Conservation (phyloP, 2,888 invertebrate genomes). For the Trilocha varians region DNA sequence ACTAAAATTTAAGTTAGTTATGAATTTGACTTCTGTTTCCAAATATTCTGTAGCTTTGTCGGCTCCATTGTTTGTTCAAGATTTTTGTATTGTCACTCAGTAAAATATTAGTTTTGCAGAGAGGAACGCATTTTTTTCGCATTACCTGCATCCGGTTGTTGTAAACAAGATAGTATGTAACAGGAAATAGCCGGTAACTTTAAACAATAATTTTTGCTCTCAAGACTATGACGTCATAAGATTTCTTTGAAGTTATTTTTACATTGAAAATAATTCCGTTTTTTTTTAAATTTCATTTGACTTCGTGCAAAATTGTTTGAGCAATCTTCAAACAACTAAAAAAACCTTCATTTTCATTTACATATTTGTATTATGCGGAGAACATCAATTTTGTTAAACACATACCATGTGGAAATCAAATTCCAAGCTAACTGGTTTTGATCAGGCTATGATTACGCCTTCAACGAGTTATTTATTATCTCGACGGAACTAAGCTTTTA, state of each 20-base stretch:
- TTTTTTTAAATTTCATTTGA: too few relatives aligned
- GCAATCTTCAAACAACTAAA: too few relatives aligned
- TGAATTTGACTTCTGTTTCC: too few relatives aligned
- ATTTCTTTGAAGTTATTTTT: too few relatives aligned
- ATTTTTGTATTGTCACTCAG: slow-evolving; percentile 33
- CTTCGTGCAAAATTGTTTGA: too few relatives aligned
- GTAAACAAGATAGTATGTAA: neutral
- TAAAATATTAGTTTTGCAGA: slow-evolving; percentile 41
- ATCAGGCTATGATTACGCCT: slow-evolving; percentile 26
- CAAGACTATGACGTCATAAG: too few relatives aligned
- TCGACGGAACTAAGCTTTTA: slow-evolving; percentile 12
- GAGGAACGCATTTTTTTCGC: slow-evolving; percentile 30
- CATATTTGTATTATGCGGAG: neutral
- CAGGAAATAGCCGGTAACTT: too few relatives aligned
- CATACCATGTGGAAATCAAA: neutral
- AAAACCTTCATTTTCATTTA: too few relatives aligned
- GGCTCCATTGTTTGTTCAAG: slow-evolving; percentile 30
- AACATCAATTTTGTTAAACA: slow-evolving; percentile 3
- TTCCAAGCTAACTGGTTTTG: slow-evolving; percentile 18
- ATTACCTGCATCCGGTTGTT: slow-evolving; percentile 12
- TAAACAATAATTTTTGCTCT: too few relatives aligned
- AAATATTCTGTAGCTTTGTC: slow-evolving; percentile 10
- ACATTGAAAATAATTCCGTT: too few relatives aligned
- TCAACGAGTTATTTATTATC: slow-evolving; percentile 27
- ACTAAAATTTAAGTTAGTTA: too few relatives aligned